Percentiles rank a stretch among this genome's conserved stretches.
phyloP scores from a whole-genome alignment of 2,888 invertebrate species.

The Belgica antarctica region DNA sequence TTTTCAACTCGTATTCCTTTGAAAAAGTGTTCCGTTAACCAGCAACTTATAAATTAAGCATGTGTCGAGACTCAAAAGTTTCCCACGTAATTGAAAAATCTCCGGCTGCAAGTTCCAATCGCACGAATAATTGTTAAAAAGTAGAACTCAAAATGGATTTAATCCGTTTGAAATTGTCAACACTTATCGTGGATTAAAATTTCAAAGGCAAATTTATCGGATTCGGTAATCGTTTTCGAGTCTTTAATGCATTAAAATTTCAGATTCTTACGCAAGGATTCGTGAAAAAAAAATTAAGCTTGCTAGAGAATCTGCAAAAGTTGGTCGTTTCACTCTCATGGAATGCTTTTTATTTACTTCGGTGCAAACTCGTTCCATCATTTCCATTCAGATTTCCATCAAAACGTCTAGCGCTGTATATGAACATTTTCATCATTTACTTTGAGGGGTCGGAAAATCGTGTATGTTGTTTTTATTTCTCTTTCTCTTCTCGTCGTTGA shows the following conservation, averaged over 20 bases:
- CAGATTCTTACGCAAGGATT: too few species aligned
- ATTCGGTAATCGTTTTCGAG: too few species aligned
- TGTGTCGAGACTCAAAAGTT: constrained; percentile 4
- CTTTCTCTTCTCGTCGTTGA: too few species aligned
- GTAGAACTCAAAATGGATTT: not conserved
- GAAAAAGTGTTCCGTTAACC: constrained; percentile 18
- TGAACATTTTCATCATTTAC: constrained; percentile 32
- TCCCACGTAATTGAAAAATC: constrained; percentile 22
- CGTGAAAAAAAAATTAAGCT: too few species aligned
- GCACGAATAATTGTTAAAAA: not conserved
- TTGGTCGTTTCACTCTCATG: not conserved
- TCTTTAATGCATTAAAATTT: too few species aligned
- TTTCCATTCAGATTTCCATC: constrained; percentile 35
- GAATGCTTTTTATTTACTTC: not conserved
- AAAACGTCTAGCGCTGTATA: constrained; percentile 16
- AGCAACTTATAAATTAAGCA: constrained; percentile 27
- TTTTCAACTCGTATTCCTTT: not conserved
- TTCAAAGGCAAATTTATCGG: too few species aligned
- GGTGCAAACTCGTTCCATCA: not conserved
- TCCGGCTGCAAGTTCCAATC: constrained; percentile 1
- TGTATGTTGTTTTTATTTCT: constrained; percentile 22
- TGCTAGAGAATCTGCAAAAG: too few species aligned
- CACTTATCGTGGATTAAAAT: not conserved
- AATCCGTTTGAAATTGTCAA: not conserved
- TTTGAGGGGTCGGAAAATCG: constrained; percentile 10